Percentiles rank a stretch among this genome's conserved stretches.
Conservation (phyloP, 2,888 invertebrate genomes). For the Pyralis farinalis region DNA sequence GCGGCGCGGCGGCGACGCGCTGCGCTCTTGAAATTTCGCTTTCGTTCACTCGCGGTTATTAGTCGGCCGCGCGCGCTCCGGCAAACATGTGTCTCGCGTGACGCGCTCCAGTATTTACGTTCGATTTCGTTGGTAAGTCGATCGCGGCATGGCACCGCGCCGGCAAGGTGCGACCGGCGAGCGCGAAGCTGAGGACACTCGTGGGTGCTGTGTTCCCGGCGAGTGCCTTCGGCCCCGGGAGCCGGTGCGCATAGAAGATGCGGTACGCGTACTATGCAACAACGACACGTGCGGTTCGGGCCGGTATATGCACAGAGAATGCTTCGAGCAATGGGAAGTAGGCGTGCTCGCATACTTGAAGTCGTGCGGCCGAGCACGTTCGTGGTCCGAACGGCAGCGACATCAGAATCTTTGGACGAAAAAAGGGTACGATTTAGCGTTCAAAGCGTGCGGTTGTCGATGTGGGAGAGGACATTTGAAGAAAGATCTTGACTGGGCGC, state of each 20-base stretch:
- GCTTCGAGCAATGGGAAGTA: constrained; percentile 97
- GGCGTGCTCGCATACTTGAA: constrained; percentile 93
- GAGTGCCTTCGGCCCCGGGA: constrained; percentile 90
- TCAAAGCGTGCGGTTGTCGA: constrained; percentile 96
- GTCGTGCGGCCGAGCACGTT: constrained; percentile 94
- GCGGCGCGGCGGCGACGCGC: constrained; percentile 62
- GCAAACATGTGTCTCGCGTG: constrained; percentile 81
- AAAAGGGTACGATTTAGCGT: constrained; percentile 97
- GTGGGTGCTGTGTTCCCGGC: constrained; percentile 91
- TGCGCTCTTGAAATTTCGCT: constrained; percentile 86
- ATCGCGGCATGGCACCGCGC: constrained; percentile 73
- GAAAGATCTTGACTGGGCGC: constrained; percentile 96
- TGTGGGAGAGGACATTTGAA: constrained; percentile 96
- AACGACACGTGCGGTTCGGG: constrained; percentile 95
- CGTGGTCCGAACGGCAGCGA: constrained; percentile 97
- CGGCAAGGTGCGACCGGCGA: constrained; percentile 75
- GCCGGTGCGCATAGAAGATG: constrained; percentile 83
- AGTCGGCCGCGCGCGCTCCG: constrained; percentile 82
- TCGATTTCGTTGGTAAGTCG: constrained; percentile 66
- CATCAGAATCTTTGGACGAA: constrained; percentile 98
- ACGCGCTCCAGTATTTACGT: constrained; percentile 66
- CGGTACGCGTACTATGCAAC: constrained; percentile 95
- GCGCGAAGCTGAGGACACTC: constrained; percentile 71
- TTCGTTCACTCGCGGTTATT: constrained; percentile 83
- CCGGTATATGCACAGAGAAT: constrained; percentile 97